A percentile compares a stretch with the other conserved stretches of the same genome.
Conservation (phyloP, 2,888 invertebrate genomes). For the Atherix ibis region DNA sequence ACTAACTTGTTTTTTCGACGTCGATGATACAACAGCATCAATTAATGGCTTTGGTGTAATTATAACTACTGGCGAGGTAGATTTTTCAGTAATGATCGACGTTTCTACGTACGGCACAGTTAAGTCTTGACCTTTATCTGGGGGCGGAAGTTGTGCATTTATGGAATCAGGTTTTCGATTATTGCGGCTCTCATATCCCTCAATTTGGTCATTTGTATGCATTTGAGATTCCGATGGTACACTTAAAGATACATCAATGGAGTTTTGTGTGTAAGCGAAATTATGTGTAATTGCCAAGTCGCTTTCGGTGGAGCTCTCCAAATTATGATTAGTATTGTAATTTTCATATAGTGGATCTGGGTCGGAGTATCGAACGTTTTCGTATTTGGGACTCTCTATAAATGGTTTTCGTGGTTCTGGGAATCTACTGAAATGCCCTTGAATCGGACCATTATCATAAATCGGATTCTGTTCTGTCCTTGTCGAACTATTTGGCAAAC, state of each 20-base stretch:
- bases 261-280: neutral
- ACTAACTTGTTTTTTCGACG: neutral
- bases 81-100: slow-evolving; percentile 12
- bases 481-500: neutral
- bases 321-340: neutral
- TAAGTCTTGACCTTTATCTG: slow-evolving; percentile 19
- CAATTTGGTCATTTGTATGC: neutral
- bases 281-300: neutral
- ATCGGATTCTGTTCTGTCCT: neutral
- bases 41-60: too few relatives aligned
- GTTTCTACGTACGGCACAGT: slow-evolving; percentile 17
- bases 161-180: slow-evolving; percentile 17
- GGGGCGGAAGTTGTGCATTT: slow-evolving; percentile 27
- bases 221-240: neutral
- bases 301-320: neutral
- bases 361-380: slow-evolving; percentile 32
- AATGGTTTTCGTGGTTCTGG: slow-evolving; percentile 18
- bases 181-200: neutral
- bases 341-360: slow-evolving; percentile 33
- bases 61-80: slow-evolving; percentile 1
- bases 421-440: neutral
- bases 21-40: neutral
- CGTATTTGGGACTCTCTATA: slow-evolving; percentile 24
- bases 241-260: neutral
- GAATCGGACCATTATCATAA: neutral